These are phyloP conservation scores for Drosophila sulfurigaster DNA, from an alignment of 1,140 invertebrate genomes.

Conservation along the genomic window DNA sequence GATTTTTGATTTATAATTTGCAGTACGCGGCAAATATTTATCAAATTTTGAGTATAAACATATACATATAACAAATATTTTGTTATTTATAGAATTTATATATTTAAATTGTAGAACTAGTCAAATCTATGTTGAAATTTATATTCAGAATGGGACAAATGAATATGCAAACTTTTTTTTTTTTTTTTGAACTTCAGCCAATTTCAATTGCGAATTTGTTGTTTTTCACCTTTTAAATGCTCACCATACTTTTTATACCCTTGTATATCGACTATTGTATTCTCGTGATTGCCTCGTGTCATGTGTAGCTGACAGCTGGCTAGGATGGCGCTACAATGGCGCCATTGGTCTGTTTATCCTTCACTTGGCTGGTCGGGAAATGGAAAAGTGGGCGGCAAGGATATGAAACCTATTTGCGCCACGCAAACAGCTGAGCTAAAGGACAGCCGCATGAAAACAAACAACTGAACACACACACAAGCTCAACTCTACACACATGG, in stretches of 20 bases:
- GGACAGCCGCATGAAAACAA: slow-evolving; percentile 61
- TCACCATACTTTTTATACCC: background rate
- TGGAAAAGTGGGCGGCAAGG: slow-evolving; percentile 21
- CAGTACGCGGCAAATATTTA: too few relatives aligned
- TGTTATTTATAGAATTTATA: too few relatives aligned
- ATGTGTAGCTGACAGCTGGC: slow-evolving; percentile 11
- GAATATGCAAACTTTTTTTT: too few relatives aligned
- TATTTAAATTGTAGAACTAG: too few relatives aligned
- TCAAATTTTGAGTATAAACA: too few relatives aligned
- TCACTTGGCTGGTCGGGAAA: slow-evolving; percentile 8
- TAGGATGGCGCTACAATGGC: slow-evolving; percentile 58
- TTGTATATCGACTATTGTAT: background rate
- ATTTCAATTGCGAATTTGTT: background rate
- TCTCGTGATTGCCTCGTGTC: background rate
- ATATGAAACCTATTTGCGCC: slow-evolving; percentile 62
- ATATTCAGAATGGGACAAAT: too few relatives aligned
- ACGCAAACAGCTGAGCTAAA: slow-evolving; percentile 73
- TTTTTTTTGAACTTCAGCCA: background rate
- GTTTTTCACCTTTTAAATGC: background rate
- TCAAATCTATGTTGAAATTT: too few relatives aligned
- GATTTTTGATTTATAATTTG: too few relatives aligned
- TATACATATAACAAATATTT: too few relatives aligned
- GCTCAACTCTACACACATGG: background rate
- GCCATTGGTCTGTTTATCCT: slow-evolving; percentile 56
- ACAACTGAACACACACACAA: slow-evolving; percentile 29